Base-by-base conservation (phyloP, 2,113 vertebrate species). In the Campylomormyrus tamandua region DNA sequence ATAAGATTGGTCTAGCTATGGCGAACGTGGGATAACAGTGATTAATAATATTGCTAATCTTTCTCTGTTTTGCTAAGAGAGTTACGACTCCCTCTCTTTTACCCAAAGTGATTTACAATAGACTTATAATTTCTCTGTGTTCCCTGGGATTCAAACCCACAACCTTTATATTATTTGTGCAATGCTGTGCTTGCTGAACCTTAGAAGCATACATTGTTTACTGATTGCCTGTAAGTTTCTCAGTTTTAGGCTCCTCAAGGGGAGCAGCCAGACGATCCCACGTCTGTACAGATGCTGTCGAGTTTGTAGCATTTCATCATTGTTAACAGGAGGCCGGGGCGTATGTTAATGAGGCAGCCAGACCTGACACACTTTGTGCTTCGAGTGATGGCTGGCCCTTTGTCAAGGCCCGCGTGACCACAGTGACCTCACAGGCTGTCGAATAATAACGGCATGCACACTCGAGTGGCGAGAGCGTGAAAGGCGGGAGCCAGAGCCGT, bases 401-500 rank as follows among this genome's bases (percentile, higher is more conserved):
- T 94, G 93, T 91, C 90, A 93, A 92, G 92, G 89, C 80, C 48
- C 77, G n/a, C 3, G 7, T 93, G 93, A 94, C 49, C 94, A 93
- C 92, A 0, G 0, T 15, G 93, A 94, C 95, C 95, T 92, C 91
- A 90, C 92, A 93, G 92, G 91, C 93, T 94, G 92, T 93, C 94
- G 93, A 95, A 95, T 95, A 95, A 95, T 94, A 95, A 94, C 94
- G 94, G 93, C 90, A 93, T 93, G 94, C 92, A 92, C 90, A 89
- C 91, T 93, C 92, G 35, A 89, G 85, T 89, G 88, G 91, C 92
- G 93, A 94, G 94, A 94, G 94, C 92, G 93, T 94, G 93, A 94
- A 94, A 94, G 93, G 93, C 93, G 91, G 91, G 35, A 93, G 92
- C 91, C 91, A 87, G 84, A 50, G 90, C 90, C 83, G 46, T 83